Base-by-base conservation (phyloP, 2,888 invertebrate species). In the Patella pellucida region DNA sequence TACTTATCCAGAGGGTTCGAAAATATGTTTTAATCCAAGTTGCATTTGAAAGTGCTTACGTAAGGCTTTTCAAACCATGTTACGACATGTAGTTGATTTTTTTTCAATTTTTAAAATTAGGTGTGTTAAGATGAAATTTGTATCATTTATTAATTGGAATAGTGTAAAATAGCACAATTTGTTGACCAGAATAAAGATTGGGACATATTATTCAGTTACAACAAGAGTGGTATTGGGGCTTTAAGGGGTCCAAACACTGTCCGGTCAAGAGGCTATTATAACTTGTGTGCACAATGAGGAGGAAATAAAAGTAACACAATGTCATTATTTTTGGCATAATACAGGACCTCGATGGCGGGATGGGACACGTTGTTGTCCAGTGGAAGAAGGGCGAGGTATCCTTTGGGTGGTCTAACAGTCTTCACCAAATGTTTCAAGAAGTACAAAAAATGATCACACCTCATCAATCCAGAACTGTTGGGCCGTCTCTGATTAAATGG, bases 391-490 rank as follows among this genome's bases (percentile, higher is more conserved):
- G 72, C 74, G n/a, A 67, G 69, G 15, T 76, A 71, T 31, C 77
- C 79, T 52, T 74, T 73, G 9, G 75, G 68, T 23, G 74, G 68
- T 68, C 52, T 69, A 52, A 69, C 70, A 62, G 27, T 27, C 41
- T 73, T 70, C 11, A 75, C 69, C 52, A 79, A 77, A 62, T 79
- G 77, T 52, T 75, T 16, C 69, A 79, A 23, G 31, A 73, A 69
- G 52, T 71, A 52, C 15, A 75, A n/a, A 31, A 79, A 79, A 19
- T 72, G 74, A 27, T 27, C 27, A 27, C 31, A 31, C 31, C n/a
- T 79, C 83, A 88, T 87, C 88, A 86, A 88, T 3, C 88, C 86
- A 31, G 23, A 52, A 15, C 23, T 15, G 16, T 72, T 16, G 72
- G 72, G 5, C 68, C 72, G 52, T 52, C 72, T 52, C 54, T 15